Conservation (phyloP, 2,113 vertebrate species). For the Coptodon bakossiorum region DNA sequence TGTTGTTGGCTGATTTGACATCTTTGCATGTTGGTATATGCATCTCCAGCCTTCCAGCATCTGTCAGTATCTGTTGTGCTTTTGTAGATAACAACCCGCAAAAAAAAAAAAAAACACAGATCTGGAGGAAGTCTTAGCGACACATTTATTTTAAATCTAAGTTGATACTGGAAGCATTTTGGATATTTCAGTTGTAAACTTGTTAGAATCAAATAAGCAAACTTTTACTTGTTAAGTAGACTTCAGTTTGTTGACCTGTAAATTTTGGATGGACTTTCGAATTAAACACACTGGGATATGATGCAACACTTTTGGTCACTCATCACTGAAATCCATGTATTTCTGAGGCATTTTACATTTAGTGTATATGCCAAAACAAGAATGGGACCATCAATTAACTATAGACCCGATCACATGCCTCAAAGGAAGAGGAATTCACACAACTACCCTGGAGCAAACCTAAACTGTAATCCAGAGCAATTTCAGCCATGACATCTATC, state of each 20-base stretch:
- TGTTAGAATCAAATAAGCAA: background rate
- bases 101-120: background rate
- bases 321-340: background rate
- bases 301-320: background rate
- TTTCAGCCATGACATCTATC: background rate
- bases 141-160: background rate
- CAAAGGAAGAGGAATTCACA: background rate
- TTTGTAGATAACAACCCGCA: background rate
- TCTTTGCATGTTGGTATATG: background rate
- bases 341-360: background rate
- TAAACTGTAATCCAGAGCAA: background rate
- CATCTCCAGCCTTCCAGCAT: background rate
- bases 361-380: background rate
- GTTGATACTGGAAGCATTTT: background rate
- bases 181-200: background rate
- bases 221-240: background rate
- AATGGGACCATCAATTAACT: background rate
- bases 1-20: constrained; percentile 36
- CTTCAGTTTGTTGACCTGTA: background rate
- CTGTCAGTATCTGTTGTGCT: background rate
- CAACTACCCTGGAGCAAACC: background rate
- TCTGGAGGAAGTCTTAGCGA: background rate
- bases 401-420: background rate
- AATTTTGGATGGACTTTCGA: background rate
- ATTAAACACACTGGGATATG: background rate